Evolutionary conservation across 2,888 invertebrate genomes (phyloP).

Genomic region (Emesis furor): DNA sequence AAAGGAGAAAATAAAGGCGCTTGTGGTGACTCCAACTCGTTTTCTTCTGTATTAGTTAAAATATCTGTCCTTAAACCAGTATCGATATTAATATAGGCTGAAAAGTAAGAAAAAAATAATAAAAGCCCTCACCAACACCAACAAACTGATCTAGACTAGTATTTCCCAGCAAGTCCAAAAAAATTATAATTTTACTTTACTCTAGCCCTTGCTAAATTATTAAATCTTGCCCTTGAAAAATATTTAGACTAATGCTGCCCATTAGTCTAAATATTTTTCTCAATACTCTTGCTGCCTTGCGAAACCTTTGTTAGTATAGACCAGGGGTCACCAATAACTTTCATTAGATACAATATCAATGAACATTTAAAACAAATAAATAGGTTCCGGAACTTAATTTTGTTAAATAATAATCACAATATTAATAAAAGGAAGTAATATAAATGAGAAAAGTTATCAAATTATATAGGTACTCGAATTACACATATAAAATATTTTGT

Average conservation of each 20-base stretch:
- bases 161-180: constrained; percentile 13
- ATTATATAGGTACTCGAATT: no score
- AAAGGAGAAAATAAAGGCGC: constrained; percentile 24
- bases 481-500: no score
- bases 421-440: no score
- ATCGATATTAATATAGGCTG: constrained; percentile 24
- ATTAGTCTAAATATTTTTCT: background rate
- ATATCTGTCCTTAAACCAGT: constrained; percentile 20
- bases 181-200: background rate
- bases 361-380: no score
- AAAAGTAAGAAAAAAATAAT: constrained; percentile 25
- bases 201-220: no score
- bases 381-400: no score
- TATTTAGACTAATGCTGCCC: no score
- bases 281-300: background rate
- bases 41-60: constrained; percentile 16
- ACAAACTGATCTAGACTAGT: constrained; percentile 21
- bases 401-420: no score
- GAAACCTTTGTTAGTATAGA: background rate
- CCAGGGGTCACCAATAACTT: background rate
- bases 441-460: no score
- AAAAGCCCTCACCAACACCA: constrained; percentile 19
- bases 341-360: no score
- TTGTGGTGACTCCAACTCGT: constrained; percentile 9
- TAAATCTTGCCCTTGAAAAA: no score